Evolutionary conservation across 2,888 invertebrate genomes (phyloP).

Genomic region (Dolomedes plantarius): DNA sequence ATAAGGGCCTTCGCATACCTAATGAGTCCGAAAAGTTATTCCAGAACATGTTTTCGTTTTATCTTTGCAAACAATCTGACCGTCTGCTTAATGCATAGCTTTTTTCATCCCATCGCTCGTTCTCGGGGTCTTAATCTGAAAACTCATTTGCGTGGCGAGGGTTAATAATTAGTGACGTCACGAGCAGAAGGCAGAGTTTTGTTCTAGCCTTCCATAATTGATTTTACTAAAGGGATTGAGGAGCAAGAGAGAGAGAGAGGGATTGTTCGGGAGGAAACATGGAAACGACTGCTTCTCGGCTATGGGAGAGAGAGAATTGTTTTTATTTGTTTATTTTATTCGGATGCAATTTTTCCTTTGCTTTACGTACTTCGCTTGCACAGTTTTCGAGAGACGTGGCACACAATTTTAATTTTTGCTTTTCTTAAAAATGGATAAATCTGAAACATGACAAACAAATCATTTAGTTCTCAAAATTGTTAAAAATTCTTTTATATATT

Average conservation of each 20-base stretch:
- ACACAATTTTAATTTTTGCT: not conserved
- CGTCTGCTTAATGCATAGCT: slow-evolving; percentile 17
- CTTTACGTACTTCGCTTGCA: not conserved
- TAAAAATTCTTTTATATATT: too few relatives aligned
- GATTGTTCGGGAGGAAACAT: slow-evolving; percentile 12
- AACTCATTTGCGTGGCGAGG: slow-evolving; percentile 53
- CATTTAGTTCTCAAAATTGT: too few relatives aligned
- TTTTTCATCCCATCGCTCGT: slow-evolving; percentile 16
- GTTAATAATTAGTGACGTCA: slow-evolving; percentile 63
- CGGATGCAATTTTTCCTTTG: not conserved
- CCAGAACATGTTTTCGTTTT: slow-evolving; percentile 38
- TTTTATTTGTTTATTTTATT: slow-evolving; percentile 9
- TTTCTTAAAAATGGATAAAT: too few relatives aligned
- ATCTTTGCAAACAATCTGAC: slow-evolving; percentile 28
- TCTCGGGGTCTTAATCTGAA: slow-evolving; percentile 44
- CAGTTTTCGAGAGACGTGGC: not conserved
- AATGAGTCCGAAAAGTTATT: slow-evolving; percentile 57
- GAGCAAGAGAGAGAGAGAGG: too few relatives aligned
- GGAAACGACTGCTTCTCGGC: slow-evolving; percentile 11
- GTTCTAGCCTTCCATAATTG: slow-evolving; percentile 42
- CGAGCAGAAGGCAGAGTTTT: slow-evolving; percentile 31
- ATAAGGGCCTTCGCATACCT: slow-evolving; percentile 47
- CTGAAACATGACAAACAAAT: too few relatives aligned
- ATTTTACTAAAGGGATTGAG: slow-evolving; percentile 29
- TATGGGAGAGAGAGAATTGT: not conserved